Evolutionary conservation across 2,888 invertebrate genomes (phyloP).

Genomic region (Cataglyphis altisquamis): DNA sequence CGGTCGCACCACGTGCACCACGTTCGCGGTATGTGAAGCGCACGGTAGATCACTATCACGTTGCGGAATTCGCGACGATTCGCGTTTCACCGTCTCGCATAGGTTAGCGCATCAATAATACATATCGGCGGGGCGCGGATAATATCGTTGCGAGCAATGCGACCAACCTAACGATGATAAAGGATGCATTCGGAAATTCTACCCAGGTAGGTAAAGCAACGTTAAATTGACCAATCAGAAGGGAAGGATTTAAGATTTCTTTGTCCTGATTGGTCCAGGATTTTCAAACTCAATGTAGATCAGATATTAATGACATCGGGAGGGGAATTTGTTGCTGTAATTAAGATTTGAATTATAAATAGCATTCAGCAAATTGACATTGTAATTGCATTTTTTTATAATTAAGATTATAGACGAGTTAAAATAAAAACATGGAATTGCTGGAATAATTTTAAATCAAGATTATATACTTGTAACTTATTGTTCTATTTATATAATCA

Average conservation of each 20-base stretch:
- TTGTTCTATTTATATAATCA: background rate
- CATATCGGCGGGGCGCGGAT: conserved; percentile 45
- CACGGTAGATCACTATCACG: background rate
- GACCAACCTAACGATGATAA: background rate
- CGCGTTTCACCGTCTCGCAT: conserved; percentile 32
- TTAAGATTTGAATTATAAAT: background rate
- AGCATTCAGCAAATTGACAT: background rate
- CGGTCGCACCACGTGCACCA: background rate
- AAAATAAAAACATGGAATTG: background rate
- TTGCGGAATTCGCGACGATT: background rate
- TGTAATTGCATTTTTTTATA: background rate
- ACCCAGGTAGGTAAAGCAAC: no score
- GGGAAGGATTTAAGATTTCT: no score
- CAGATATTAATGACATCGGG: background rate
- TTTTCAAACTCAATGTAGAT: no score
- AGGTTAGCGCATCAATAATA: conserved; percentile 55
- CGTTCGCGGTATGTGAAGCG: background rate
- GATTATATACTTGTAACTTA: background rate
- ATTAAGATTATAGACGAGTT: background rate
- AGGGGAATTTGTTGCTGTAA: background rate
- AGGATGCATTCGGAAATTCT: no score
- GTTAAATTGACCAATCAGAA: no score
- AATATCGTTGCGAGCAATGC: conserved; percentile 30
- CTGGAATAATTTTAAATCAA: background rate
- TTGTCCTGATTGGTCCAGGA: no score